Percentiles rank a stretch among this genome's conserved stretches.
Evolutionary conservation across 2,888 invertebrate genomes (phyloP).

Genomic region (Dasypogon diadema): DNA sequence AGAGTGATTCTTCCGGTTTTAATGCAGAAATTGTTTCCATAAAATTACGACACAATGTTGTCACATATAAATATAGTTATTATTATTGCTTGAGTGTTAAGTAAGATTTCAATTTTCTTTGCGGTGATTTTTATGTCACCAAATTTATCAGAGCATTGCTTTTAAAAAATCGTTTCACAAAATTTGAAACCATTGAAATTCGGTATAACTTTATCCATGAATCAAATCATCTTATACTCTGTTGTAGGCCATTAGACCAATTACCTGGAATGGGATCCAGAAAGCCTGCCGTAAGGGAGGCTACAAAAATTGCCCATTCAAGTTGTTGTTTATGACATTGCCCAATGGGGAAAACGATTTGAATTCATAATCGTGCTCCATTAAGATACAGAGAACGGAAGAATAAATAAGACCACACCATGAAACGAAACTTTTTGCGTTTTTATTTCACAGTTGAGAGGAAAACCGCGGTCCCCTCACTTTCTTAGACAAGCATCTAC

Average conservation of each 20-base stretch:
- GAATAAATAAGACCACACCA: slow-evolving; percentile 52
- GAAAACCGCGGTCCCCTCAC: slow-evolving; percentile 5
- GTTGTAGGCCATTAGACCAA: slow-evolving; percentile 48
- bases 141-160: no score
- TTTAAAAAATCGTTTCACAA: no score
- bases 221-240: slow-evolving; percentile 37
- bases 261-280: slow-evolving; percentile 44
- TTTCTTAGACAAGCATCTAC: background rate
- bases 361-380: slow-evolving; percentile 53
- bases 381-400: slow-evolving; percentile 48
- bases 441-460: background rate
- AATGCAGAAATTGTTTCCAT: no score
- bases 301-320: slow-evolving; percentile 52
- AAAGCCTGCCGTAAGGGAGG: slow-evolving; percentile 24
- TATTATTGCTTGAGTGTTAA: no score
- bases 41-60: no score
- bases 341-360: slow-evolving; percentile 55
- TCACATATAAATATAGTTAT: no score
- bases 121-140: no score
- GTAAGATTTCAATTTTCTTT: no score
- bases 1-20: no score
- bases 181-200: slow-evolving; percentile 14
- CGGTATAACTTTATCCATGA: background rate
- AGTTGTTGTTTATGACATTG: slow-evolving; percentile 51
- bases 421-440: background rate